Evolutionary conservation across 2,113 vertebrate genomes (phyloP).

Genomic region (Ciconia stormi): DNA sequence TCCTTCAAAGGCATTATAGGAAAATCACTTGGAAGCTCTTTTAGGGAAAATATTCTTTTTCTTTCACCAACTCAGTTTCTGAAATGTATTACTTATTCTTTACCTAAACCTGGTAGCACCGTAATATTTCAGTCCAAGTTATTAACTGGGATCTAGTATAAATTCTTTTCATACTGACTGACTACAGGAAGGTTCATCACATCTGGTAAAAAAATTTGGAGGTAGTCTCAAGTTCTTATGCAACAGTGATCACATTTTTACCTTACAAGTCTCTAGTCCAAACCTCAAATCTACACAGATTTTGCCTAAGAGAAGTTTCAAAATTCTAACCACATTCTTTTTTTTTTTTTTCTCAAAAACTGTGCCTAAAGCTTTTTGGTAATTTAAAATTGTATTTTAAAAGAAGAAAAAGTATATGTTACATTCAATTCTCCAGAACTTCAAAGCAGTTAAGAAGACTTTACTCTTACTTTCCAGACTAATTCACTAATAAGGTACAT

Average conservation of each 20-base stretch:
- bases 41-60: background rate
- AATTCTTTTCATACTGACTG: background rate
- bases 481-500: background rate
- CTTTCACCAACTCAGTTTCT: background rate
- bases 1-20: background rate
- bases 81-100: background rate
- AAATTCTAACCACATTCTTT: background rate
- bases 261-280: background rate
- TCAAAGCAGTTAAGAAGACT: background rate
- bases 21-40: background rate
- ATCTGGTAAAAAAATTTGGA: background rate
- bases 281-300: background rate
- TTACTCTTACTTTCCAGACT: background rate
- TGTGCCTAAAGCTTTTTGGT: fast-evolving
- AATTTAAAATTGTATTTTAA: background rate
- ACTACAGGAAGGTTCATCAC: background rate
- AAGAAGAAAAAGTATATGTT: background rate
- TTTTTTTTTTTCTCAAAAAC: background rate
- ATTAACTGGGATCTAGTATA: background rate
- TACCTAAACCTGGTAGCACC: background rate
- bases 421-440: background rate
- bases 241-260: background rate
- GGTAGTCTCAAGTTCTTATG: background rate
- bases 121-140: background rate
- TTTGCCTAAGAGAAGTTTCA: background rate